Evolutionary conservation across 2,888 invertebrate species (phyloP).

Genomic region (Pharmacophagus antenor): DNA sequence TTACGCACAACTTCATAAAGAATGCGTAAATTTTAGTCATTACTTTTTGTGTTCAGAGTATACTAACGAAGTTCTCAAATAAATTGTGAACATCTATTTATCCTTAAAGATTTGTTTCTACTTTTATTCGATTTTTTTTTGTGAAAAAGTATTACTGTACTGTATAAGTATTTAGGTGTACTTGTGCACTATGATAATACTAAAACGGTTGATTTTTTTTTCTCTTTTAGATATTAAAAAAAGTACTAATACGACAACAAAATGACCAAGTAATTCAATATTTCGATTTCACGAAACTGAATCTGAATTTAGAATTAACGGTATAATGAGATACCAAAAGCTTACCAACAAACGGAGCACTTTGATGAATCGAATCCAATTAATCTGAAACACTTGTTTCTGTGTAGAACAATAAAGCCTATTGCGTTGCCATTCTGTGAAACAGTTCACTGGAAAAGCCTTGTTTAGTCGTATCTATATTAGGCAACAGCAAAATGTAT

Average conservation of each 20-base stretch:
- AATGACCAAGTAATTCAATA: background rate
- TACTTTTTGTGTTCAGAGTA: too few relatives aligned
- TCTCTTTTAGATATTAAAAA: background rate
- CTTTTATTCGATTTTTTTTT: too few relatives aligned
- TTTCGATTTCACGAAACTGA: background rate
- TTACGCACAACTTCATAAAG: too few relatives aligned
- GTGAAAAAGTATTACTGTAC: too few relatives aligned
- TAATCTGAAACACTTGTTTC: constrained; percentile 11
- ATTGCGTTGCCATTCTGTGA: background rate
- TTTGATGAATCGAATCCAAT: constrained; percentile 8
- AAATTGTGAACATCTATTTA: too few relatives aligned
- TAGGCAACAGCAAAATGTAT: too few relatives aligned
- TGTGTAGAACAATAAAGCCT: constrained; percentile 7
- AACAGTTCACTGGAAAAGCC: background rate
- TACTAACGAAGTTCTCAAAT: too few relatives aligned
- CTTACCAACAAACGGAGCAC: constrained; percentile 3
- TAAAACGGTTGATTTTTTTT: too few relatives aligned
- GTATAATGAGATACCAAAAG: background rate
- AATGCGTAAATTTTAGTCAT: too few relatives aligned
- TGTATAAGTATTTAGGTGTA: too few relatives aligned
- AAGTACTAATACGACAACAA: background rate
- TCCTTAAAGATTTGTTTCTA: too few relatives aligned
- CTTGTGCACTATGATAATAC: too few relatives aligned
- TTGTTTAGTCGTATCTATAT: background rate
- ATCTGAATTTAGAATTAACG: constrained; percentile 4